Evolutionary conservation across 2,113 vertebrate species (phyloP).

Genomic region (Hymenochirus boettgeri): DNA sequence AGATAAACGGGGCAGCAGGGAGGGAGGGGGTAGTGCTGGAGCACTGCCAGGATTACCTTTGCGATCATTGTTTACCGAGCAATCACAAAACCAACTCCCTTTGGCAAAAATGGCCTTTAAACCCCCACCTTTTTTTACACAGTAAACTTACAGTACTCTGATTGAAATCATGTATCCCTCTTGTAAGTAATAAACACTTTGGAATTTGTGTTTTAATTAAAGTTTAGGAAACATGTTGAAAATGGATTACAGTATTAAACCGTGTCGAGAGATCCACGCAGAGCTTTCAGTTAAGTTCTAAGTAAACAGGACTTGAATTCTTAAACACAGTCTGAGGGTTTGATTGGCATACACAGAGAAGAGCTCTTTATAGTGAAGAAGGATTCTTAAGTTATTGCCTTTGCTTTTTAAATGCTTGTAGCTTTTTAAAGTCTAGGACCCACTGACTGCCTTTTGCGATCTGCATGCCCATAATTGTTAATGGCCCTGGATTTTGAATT

Average conservation of each 20-base stretch:
- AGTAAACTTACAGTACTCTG: not conserved
- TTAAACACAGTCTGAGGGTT: too few species aligned
- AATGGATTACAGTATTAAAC: conserved; percentile 7
- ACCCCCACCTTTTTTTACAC: not conserved
- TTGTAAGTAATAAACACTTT: not conserved
- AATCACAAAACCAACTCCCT: not conserved
- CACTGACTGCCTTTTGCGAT: too few species aligned
- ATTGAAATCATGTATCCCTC: not conserved
- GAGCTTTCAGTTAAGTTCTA: not conserved
- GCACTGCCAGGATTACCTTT: not conserved
- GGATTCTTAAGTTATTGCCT: too few species aligned
- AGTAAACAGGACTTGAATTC: conserved; percentile 1
- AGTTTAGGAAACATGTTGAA: conserved; percentile 13
- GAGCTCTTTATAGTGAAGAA: too few species aligned
- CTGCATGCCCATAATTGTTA: too few species aligned
- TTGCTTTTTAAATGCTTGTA: too few species aligned
- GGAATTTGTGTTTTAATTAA: conserved; percentile 23
- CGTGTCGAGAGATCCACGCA: not conserved
- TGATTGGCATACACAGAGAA: not conserved
- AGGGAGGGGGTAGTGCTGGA: not conserved
- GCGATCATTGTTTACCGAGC: not conserved
- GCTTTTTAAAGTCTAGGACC: too few species aligned
- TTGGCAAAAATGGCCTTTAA: not conserved
- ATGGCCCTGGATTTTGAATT: too few species aligned
- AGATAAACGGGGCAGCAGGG: not conserved